Evolutionary conservation across 2,113 vertebrate species (phyloP).

Genomic region (Python bivittatus): DNA sequence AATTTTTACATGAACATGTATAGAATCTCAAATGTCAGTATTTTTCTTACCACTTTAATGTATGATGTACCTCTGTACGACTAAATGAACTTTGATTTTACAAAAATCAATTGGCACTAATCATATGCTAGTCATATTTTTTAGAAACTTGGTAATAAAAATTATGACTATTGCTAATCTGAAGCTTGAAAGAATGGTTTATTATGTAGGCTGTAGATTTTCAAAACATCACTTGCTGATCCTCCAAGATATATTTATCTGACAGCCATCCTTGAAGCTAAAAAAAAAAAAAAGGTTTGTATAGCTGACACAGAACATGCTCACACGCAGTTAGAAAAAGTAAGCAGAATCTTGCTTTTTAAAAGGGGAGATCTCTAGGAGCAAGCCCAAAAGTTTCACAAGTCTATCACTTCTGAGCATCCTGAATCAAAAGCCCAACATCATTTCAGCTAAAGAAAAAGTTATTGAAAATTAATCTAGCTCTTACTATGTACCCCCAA

Average conservation of each 20-base stretch:
- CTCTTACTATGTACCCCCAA: neutral
- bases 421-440: neutral
- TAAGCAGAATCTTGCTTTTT: neutral
- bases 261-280: neutral
- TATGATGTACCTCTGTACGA: conserved; percentile 80
- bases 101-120: conserved; percentile 79
- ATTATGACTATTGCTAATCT: conserved; percentile 24
- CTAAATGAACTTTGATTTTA: conserved; percentile 81
- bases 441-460: neutral
- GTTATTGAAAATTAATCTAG: neutral
- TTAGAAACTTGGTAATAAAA: conserved; percentile 79
- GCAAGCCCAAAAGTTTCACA: neutral
- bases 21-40: conserved; percentile 85
- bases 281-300: neutral
- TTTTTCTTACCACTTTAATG: conserved; percentile 84
- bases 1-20: conserved; percentile 82
- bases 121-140: conserved; percentile 80
- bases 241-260: neutral
- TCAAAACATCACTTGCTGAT: neutral
- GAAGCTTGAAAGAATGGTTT: neutral
- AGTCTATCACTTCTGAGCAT: neutral
- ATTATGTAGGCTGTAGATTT: neutral
- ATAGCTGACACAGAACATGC: neutral
- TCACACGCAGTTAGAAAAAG: neutral
- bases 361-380: neutral